A percentile compares a stretch with the other conserved stretches of the same genome.
phyloP scores from a whole-genome alignment of 2,888 invertebrate genomes.

The Thecocarcelia acutangulata region DNA sequence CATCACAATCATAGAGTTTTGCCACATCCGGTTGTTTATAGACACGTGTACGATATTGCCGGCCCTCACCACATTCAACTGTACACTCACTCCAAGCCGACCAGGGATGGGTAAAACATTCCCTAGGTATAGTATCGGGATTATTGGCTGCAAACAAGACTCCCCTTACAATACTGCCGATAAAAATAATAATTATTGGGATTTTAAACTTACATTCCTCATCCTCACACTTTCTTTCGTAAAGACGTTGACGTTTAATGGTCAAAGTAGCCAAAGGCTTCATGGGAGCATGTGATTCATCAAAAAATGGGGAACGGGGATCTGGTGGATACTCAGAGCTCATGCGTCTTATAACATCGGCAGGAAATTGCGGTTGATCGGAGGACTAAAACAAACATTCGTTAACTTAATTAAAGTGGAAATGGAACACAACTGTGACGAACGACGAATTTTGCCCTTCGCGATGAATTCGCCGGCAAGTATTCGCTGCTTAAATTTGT shows the following conservation, averaged over 20 bases:
- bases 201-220: slow-evolving; percentile 75
- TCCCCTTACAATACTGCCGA: not conserved
- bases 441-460: no score
- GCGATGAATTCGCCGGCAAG: no score
- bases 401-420: not conserved
- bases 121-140: slow-evolving; percentile 78
- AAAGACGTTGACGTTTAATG: slow-evolving; percentile 89
- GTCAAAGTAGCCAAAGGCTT: slow-evolving; percentile 94
- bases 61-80: slow-evolving; percentile 82
- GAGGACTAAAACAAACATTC: slow-evolving; percentile 83
- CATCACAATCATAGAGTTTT: slow-evolving; percentile 75
- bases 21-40: slow-evolving; percentile 79
- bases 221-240: slow-evolving; percentile 88
- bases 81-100: slow-evolving; percentile 82
- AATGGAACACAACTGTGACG: no score
- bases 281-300: slow-evolving; percentile 88
- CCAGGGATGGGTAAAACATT: slow-evolving; percentile 82
- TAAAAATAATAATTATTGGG: not conserved
- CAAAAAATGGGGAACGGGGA: slow-evolving; percentile 94
- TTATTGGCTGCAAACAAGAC: slow-evolving; percentile 73
- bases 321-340: slow-evolving; percentile 93
- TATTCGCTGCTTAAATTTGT: no score
- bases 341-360: slow-evolving; percentile 92
- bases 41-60: slow-evolving; percentile 76
- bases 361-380: slow-evolving; percentile 91